Evolutionary conservation across 2,888 invertebrate species (phyloP), one percentile per base, ranked within the genome.

Genomic region (Pollenia amentaria): DNA sequence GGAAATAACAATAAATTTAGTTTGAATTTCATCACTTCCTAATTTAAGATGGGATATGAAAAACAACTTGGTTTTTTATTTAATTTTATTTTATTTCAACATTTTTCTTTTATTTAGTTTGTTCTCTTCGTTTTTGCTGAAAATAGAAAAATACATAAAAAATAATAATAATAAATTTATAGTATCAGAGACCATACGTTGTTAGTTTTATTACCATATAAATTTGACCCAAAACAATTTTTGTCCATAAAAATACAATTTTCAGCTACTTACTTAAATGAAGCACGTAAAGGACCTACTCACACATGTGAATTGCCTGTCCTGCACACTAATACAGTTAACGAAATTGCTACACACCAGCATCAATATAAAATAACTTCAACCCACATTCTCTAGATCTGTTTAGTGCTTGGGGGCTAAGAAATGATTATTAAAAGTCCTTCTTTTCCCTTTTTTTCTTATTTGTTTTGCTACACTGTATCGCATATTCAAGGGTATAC

Each of bases 201-300:
- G 70, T 90, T 90, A 90, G 88, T 91, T 91, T 91, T 91, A 92
- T 91, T 89, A 89, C 89, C 90, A 90, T 90, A 90, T 90, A 91
- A 91, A 91, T 91, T 91, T 90, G 91, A 90, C 92, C 91, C 91
- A 89, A 91, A 91, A 91, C 91, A 91, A 91, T 91, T 91, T 91
- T 90, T 90, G 91, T 91, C 91, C 92, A 92, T 92, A 92, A 92
- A 91, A 92, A 91, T 91, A 91, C 92, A 91, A 92, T 92, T 92
- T 92, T 90, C 91, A 90, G 90, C 91, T 91, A 91, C 90, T 92
- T 88, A 87, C 64, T 88, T 87, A 87, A 87, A 88, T 88, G 87
- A 82, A 84, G 85, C 79, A 87, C 88, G 86, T 86, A 87, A 83
- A 81, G 80, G 75, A 73, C 70, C 51, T 21, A 18, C 64, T 48